These are phyloP conservation scores for Nemapogon koenigi DNA, from an alignment of 2,888 invertebrate species.

Conservation along the genomic window DNA sequence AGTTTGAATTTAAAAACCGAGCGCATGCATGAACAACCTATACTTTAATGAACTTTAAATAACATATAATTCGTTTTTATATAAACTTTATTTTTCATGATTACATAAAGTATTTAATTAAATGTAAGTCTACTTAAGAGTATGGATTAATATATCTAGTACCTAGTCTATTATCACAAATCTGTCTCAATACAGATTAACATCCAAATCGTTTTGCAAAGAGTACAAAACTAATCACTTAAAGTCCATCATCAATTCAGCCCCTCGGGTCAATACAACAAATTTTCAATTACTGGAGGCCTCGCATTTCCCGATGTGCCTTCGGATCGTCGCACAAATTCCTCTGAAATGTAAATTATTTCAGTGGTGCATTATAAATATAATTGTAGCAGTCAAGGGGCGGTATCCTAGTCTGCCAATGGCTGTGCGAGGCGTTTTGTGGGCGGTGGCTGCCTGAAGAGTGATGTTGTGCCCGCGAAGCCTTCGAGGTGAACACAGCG, in stretches of 20 bases:
- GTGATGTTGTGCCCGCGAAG: constrained; percentile 56
- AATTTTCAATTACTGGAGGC: constrained; percentile 60
- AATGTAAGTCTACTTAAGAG: too few species aligned
- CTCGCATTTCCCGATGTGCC: constrained; percentile 12
- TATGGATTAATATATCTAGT: too few species aligned
- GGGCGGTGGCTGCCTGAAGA: constrained; percentile 52
- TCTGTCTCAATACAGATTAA: too few species aligned
- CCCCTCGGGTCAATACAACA: constrained; percentile 57
- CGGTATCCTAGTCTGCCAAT: constrained; percentile 29
- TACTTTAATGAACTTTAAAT: too few species aligned
- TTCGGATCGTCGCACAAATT: constrained; percentile 49
- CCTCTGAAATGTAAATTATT: constrained; percentile 64
- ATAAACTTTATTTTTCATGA: too few species aligned
- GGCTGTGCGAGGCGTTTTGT: constrained; percentile 28
- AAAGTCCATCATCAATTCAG: constrained; percentile 26
- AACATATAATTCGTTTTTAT: too few species aligned
- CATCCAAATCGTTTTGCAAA: constrained; percentile 11
- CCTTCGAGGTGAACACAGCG: constrained; percentile 39
- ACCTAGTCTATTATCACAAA: too few species aligned
- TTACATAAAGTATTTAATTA: too few species aligned
- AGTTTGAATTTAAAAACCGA: too few species aligned
- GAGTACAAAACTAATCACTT: constrained; percentile 40
- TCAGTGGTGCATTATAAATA: constrained; percentile 62
- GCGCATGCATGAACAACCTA: too few species aligned
- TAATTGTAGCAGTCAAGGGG: constrained; percentile 57